Evolutionary conservation across 2,113 vertebrate genomes (phyloP), one percentile per base, ranked within the genome.

Genomic region (Ahaetulla prasina): DNA sequence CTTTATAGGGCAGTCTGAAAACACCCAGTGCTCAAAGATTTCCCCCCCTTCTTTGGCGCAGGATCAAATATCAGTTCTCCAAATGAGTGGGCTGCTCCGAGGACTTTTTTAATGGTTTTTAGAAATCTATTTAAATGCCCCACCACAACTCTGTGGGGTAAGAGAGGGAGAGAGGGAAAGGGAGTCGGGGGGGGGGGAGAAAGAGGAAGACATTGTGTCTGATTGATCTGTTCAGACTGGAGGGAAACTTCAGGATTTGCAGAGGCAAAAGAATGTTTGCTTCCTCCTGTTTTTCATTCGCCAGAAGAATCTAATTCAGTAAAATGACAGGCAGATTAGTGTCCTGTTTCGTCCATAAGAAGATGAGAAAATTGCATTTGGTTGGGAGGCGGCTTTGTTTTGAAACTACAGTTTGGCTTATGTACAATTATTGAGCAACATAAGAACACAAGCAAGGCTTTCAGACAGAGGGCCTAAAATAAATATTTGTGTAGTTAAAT

Each of bases 301-400:
- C 85, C 35, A 35, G 16, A 85, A 89, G 55, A 90, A 90, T 63
- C 45, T 80, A 84, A 80, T 57, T 10, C 43, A 84, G 88, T 88
- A 85, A 89, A 39, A 85, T 25, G 53, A 86, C 11, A 49, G 47
- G n/a, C 68, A 63, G 89, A 89, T 91, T 85, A 63, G 68, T 91
- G 85, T 93, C 90, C 90, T 91, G 93, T 93, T 91, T 90, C n/a
- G 25, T 85, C 74, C 54, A 7, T 35, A 80, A 52, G 54, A 54
- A 14, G 53, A 43, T 85, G 47, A 89, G 53, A 53, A 63, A 89
- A 39, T 45, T 91, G 53, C 63, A 84, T 84, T 91, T 30, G 52
- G 25, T 25, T 91, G 53, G 80, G 47, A 53, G 60, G 85, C 27
- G 50, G 25, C 63, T 88, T 91, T 89, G 45, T 68, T 60, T 84